Evolutionary conservation across 1,140 invertebrate genomes (phyloP).

Genomic region (Spodoptera litura): DNA sequence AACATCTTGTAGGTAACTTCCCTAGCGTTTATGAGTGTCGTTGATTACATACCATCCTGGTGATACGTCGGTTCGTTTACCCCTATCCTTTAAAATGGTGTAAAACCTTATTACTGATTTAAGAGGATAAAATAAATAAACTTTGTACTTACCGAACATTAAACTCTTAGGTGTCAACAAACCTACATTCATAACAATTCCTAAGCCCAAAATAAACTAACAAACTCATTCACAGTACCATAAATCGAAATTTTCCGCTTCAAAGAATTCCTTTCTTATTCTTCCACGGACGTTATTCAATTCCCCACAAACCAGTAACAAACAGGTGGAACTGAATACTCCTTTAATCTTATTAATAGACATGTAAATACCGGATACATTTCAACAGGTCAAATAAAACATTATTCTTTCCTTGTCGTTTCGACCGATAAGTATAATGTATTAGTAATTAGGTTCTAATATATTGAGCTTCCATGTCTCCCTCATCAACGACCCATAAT

Average conservation of each 20-base stretch:
- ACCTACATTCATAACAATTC: too few species aligned
- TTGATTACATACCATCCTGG: too few species aligned
- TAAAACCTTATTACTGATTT: too few species aligned
- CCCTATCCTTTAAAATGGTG: too few species aligned
- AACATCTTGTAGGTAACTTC: too few species aligned
- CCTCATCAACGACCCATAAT: slow-evolving; percentile 77
- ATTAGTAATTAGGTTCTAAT: slow-evolving; percentile 82
- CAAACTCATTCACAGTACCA: slow-evolving; percentile 7
- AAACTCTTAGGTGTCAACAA: too few species aligned
- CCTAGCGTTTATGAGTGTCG: too few species aligned
- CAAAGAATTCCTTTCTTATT: slow-evolving; percentile 29
- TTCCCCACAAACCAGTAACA: slow-evolving; percentile 38
- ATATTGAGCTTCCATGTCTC: slow-evolving; percentile 79
- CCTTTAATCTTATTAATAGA: slow-evolving; percentile 77
- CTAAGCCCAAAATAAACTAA: too few species aligned
- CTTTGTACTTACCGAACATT: too few species aligned
- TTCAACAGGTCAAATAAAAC: slow-evolving; percentile 72
- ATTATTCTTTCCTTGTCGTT: slow-evolving; percentile 68
- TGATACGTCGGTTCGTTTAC: too few species aligned
- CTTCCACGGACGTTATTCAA: background rate
- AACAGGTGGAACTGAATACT: slow-evolving; percentile 57
- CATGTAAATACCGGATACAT: slow-evolving; percentile 75
- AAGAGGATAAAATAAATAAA: too few species aligned
- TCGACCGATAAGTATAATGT: slow-evolving; percentile 80
- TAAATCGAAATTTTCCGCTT: slow-evolving; percentile 38